Evolutionary conservation across 2,797 vertebrate genomes (phyloP).

Genomic region (Vespertilio murinus): DNA sequence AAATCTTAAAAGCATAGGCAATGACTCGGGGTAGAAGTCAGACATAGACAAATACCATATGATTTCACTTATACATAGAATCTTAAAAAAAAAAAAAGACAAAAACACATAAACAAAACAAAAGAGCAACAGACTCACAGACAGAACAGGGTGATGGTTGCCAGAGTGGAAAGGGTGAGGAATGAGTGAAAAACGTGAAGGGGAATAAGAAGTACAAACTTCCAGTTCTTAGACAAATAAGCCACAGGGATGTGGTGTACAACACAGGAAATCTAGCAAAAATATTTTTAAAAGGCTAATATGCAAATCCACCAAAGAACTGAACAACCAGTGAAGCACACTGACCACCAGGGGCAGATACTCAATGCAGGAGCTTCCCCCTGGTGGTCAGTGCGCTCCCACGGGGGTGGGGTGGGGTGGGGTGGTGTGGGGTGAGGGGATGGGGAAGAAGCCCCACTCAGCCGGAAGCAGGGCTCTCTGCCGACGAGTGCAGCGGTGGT

Average conservation of each 20-base stretch:
- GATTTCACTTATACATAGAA: background rate
- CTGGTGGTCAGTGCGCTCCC: too few species aligned
- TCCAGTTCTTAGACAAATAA: background rate
- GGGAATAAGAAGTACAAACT: background rate
- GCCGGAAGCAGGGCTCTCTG: too few species aligned
- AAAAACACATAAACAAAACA: background rate
- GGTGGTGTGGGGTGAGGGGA: too few species aligned
- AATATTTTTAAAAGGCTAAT: too few species aligned
- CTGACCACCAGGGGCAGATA: too few species aligned
- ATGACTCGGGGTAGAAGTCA: background rate
- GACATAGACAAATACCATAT: background rate
- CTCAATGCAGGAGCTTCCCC: too few species aligned
- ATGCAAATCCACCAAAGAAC: too few species aligned
- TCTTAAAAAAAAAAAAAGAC: background rate
- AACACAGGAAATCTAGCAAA: background rate
- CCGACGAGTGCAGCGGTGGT: too few species aligned
- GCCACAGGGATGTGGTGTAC: too few species aligned
- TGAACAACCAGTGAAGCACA: fast-evolving
- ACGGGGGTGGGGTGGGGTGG: too few species aligned
- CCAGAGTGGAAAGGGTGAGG: background rate
- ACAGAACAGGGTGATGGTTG: background rate
- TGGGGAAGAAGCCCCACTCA: too few species aligned
- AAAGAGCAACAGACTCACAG: background rate
- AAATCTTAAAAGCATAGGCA: background rate
- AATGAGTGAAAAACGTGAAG: background rate